Evolutionary conservation across 1,140 invertebrate genomes (phyloP).

Genomic region (Drosophila tristis): DNA sequence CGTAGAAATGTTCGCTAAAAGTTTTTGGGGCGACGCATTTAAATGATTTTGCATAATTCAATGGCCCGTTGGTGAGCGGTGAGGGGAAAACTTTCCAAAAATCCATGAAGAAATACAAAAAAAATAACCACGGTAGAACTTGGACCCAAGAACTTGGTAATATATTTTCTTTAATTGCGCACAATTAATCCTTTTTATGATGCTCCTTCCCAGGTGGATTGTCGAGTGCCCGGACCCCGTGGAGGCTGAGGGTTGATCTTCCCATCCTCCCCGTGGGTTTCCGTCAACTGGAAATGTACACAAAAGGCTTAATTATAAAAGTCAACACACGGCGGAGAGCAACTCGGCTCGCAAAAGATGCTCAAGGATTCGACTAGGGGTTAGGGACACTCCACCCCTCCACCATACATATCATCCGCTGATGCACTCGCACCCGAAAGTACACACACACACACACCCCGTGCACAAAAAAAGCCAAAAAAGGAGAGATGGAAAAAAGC

Average conservation of each 20-base stretch:
- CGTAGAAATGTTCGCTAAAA: constrained; percentile 56
- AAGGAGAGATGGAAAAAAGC: constrained; percentile 36
- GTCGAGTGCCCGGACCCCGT: neutral
- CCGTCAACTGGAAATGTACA: constrained; percentile 77
- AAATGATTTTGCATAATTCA: constrained; percentile 82
- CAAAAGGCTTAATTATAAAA: constrained; percentile 82
- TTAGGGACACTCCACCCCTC: constrained; percentile 33
- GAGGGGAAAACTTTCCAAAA: constrained; percentile 48
- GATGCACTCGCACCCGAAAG: constrained; percentile 37
- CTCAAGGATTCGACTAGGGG: constrained; percentile 14
- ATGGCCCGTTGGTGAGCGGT: constrained; percentile 27
- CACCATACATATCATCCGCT: constrained; percentile 48
- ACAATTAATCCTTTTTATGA: constrained; percentile 80
- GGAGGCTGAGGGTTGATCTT: constrained; percentile 11
- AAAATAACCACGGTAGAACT: constrained; percentile 24
- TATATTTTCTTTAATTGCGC: constrained; percentile 80
- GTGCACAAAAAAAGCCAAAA: constrained; percentile 16
- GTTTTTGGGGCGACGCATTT: constrained; percentile 73
- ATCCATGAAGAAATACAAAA: constrained; percentile 12
- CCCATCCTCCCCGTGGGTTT: constrained; percentile 7
- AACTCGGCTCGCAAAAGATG: constrained; percentile 14
- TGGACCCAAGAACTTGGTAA: constrained; percentile 43
- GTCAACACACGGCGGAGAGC: constrained; percentile 58
- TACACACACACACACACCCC: constrained; percentile 22
- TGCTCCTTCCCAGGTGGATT: constrained; percentile 44